Base-by-base conservation (phyloP, 2,888 invertebrate species). In the Anorthoa munda region DNA sequence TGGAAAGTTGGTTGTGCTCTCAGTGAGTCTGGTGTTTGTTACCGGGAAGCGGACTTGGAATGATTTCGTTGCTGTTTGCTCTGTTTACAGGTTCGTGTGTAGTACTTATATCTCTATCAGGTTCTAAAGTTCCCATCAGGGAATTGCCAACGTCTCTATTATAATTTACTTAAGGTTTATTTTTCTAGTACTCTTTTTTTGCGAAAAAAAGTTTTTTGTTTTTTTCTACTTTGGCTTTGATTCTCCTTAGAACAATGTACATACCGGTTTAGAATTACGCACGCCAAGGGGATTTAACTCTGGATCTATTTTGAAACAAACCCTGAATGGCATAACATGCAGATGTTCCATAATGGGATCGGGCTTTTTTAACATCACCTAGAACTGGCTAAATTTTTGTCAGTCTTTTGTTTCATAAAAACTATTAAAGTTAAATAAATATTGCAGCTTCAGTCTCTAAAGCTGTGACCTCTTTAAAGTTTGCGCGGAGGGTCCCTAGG, bases 11-110 rank as follows among this genome's bases (percentile, higher is more conserved):
- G 90, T 91, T 90, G 89, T 87, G 87, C 84, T 84, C 86, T 86
- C 87, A 86, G 91, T 89, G 92, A 89, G 85, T 91, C 89, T 87
- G 86, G 91, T 91, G 92, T 92, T 91, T 90, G 90, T 89, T 88
- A 88, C 86, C 89, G 88, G 90, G 88, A 86, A 90, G 89, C 87
- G 84, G 82, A 90, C 85, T 89, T 92, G 94, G 93, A 90, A 96
- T 96, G 95, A 92, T 95, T 94, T 89, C 89, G 87, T 90, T 93
- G 88, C 87, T 95, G 87, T 86, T 95, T 84, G 81, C 90, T 77
- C 79, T 95, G 87, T 92, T 88, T 88, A 86, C 95, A 93, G 95
- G 96, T 96, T 91, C 79, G 94, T 92, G 74, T 73, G 50, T 59
- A 66, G 53, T 70, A 69, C 46, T 45, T 46, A 68, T 11, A 21